These are phyloP conservation scores for Dichetophora obliterata DNA, from an alignment of 2,888 invertebrate species.

Conservation along the genomic window DNA sequence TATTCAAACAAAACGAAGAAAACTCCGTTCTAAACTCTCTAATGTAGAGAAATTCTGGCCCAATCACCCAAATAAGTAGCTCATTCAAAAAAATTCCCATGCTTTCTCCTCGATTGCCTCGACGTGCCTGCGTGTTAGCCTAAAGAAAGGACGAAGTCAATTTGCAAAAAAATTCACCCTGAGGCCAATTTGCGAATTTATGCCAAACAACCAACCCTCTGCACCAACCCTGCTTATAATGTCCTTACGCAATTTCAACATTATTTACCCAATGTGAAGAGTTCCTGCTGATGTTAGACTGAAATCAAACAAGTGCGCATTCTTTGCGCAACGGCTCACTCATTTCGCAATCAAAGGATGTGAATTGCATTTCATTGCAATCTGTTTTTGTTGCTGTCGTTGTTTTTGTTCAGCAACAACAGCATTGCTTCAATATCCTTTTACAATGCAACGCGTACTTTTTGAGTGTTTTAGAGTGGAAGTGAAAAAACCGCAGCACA, in stretches of 20 bases:
- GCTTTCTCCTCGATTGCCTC: no score
- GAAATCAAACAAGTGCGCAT: slow-evolving; percentile 50
- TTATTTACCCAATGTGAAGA: slow-evolving; percentile 30
- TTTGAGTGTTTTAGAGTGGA: not conserved
- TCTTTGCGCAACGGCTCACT: no score
- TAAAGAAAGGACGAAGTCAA: no score
- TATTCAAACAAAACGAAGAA: no score
- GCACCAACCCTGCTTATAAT: slow-evolving; percentile 9
- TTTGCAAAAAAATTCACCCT: slow-evolving; percentile 18
- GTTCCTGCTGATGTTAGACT: not conserved
- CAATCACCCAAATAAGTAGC: no score
- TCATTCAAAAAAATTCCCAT: no score
- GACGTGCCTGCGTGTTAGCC: no score
- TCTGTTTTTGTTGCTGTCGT: not conserved
- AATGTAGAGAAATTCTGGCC: no score
- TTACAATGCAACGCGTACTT: slow-evolving; percentile 16
- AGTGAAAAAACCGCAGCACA: no score
- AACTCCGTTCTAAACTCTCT: no score
- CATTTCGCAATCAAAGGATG: not conserved
- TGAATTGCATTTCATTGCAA: slow-evolving; percentile 4
- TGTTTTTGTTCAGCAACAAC: not conserved
- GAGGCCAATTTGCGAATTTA: slow-evolving; percentile 35
- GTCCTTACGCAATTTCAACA: slow-evolving; percentile 3
- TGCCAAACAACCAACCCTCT: not conserved
- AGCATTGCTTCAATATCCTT: slow-evolving; percentile 26